Percentiles rank a stretch among this genome's conserved stretches.
Evolutionary conservation across 2,113 vertebrate genomes (phyloP).

Genomic region (Notothenia coriiceps): DNA sequence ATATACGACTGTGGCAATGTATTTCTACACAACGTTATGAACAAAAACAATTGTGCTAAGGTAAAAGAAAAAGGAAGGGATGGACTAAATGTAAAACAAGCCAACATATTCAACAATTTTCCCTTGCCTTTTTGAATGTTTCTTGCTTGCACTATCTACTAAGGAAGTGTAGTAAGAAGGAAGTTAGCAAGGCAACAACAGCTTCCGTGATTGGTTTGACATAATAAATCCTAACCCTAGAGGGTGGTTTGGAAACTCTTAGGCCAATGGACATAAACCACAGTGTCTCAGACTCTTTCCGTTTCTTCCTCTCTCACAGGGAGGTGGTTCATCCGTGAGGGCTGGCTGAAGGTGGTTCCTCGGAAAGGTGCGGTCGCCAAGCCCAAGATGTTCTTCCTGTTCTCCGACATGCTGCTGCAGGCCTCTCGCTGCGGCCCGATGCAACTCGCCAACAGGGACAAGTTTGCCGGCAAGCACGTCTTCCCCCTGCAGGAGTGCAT

Average conservation of each 20-base stretch:
- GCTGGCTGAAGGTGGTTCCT: conserved; percentile 84
- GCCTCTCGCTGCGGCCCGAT: conserved; percentile 86
- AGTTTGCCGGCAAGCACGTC: conserved; percentile 77
- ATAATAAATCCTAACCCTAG: not conserved
- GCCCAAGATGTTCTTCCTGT: conserved; percentile 90
- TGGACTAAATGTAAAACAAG: no score
- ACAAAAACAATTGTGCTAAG: not conserved
- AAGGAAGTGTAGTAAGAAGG: no score
- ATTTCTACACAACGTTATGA: no score
- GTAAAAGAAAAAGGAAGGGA: not conserved
- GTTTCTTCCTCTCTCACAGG: conserved; percentile 56
- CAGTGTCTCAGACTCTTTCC: not conserved
- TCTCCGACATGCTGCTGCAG: conserved; percentile 91
- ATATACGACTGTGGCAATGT: no score
- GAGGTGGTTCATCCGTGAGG: conserved; percentile 82
- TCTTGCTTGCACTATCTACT: no score
- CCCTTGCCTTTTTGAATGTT: no score
- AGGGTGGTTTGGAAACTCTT: not conserved
- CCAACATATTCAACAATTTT: no score
- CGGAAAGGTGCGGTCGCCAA: conserved; percentile 83
- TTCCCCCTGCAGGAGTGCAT: conserved; percentile 89
- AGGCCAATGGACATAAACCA: not conserved
- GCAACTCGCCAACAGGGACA: conserved; percentile 80
- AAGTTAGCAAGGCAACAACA: no score
- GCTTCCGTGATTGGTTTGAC: no score